Base-by-base conservation (phyloP, 2,113 vertebrate species). In the Stictonetta naevosa region DNA sequence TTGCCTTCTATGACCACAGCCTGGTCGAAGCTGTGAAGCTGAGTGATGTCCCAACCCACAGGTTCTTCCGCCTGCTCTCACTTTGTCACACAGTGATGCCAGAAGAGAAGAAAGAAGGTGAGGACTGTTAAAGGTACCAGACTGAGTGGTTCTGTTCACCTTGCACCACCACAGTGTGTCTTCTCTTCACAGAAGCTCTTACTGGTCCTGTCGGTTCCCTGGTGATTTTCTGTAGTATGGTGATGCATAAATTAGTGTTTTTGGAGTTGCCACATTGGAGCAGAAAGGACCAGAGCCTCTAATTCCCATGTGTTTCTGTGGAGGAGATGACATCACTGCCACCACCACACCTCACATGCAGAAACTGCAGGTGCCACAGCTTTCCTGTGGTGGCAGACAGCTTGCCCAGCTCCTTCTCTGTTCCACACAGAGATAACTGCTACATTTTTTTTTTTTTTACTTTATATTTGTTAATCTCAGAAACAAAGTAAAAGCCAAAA, bases 41-140 rank as follows among this genome's bases (percentile, higher is more conserved):
- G 19, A 96, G 83, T 22, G 98, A 98, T 67, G 59, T 4, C 2
- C 92, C 97, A 0, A 98, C 98, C 0, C 98, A 98, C 52, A 86
- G 93, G n/a, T 99, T 99, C 96, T 99, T 99, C 96, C 98, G 99
- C 11, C 96, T 99, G 66, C 98, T 99, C 78, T 98, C 99, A 3
- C 93, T 99, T 22, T 99, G 99, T 81, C 99, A 99, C 96, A 99
- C 99, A 0, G 99, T 99, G 91, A 99, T 99, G 98, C 96, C 99
- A 4, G 99, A 99, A 88, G 99, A 99, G 86, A 99, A 99, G 95
- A 97, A 94, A 25, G 97, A 98, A 95, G 99, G 99, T 99, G 95
- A 98, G 98, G 28, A 46, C 31, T 88, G 8, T 10, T 68, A 74
- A 73, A 69, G 34, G 50, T 76, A 62, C 26, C 7, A 31, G 22